Evolutionary conservation across 2,113 vertebrate species (phyloP), one percentile per base, ranked within the genome.

Genomic region (Xyliphius kryptos): DNA sequence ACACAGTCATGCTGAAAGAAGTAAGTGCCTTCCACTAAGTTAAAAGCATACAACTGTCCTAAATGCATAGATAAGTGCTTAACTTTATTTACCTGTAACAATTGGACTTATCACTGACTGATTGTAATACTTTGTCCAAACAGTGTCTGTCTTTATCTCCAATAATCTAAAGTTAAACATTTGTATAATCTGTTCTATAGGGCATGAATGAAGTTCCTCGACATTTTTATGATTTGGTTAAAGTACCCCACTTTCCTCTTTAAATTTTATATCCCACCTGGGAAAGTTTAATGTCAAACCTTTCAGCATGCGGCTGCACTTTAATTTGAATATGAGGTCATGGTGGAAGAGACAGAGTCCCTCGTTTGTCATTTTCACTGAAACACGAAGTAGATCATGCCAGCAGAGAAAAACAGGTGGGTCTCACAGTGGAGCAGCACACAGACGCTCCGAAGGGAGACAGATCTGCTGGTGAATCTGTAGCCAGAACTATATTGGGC

Each of bases 341-440:
- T 7, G 11, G 63, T 19, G 26, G 55, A 66, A 41, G 55, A 58
- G 41, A 40, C 47, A 11, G 46, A 59, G 47, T 3, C n/a, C 46
- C 55, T 82, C 79, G 74, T 47, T 66, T 66, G 36, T 66, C 64
- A 58, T 58, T 66, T 58, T 66, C 61, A 32, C 41, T 50, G 51
- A 49, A 63, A 62, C 26, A 32, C 4, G 7, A 72, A 69, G 38
- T 58, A 58, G 51, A 49, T 65, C 50, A 56, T 71, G 65, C 65
- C 61, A 66, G 57, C 43, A 43, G 57, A 47, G 48, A n/a, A 47
- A 63, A 76, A 72, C 70, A 76, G 70, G 70, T 76, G 74, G 74
- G 47, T 61, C 63, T 70, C 67, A 52, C 70, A 65, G 67, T 57
- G 47, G 53, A 72, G 58, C n/a, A 10, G 54, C 49, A 61, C 55